Evolutionary conservation across 2,888 invertebrate genomes (phyloP).

Genomic region (Therioaphis trifolii): DNA sequence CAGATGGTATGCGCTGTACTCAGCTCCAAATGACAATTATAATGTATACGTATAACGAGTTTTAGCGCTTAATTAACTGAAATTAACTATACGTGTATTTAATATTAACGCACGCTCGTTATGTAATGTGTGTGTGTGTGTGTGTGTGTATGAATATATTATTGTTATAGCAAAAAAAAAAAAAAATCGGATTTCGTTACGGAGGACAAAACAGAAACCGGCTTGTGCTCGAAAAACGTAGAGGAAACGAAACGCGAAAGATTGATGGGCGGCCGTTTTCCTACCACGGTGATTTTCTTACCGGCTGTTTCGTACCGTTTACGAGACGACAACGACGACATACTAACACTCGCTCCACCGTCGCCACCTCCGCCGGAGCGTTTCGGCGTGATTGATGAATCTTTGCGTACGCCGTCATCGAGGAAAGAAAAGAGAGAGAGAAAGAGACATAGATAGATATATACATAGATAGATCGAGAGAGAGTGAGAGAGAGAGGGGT

Average conservation of each 20-base stretch:
- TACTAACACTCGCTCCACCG: background rate
- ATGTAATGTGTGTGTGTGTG: background rate
- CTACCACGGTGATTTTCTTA: background rate
- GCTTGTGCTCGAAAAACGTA: background rate
- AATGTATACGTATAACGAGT: background rate
- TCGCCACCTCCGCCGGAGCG: background rate
- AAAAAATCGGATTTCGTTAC: background rate
- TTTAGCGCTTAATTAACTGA: constrained; percentile 36
- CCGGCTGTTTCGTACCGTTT: constrained; percentile 31
- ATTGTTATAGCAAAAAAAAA: too few species aligned
- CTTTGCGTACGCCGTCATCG: background rate
- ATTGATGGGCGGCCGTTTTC: constrained; percentile 45
- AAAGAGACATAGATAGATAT: background rate
- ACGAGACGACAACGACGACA: constrained; percentile 10
- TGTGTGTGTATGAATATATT: too few species aligned
- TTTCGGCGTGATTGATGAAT: constrained; percentile 38
- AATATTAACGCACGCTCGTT: background rate
- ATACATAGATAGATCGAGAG: too few species aligned
- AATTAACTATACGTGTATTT: background rate
- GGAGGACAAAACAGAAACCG: background rate
- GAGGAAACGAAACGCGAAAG: constrained; percentile 40
- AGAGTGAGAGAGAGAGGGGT: background rate
- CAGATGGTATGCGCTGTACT: background rate
- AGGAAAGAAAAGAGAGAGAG: background rate
- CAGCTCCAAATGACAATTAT: background rate